Percentiles rank a stretch among this genome's conserved stretches.
Conservation (phyloP, 2,797 vertebrate species). For the Microhierax caerulescens region DNA sequence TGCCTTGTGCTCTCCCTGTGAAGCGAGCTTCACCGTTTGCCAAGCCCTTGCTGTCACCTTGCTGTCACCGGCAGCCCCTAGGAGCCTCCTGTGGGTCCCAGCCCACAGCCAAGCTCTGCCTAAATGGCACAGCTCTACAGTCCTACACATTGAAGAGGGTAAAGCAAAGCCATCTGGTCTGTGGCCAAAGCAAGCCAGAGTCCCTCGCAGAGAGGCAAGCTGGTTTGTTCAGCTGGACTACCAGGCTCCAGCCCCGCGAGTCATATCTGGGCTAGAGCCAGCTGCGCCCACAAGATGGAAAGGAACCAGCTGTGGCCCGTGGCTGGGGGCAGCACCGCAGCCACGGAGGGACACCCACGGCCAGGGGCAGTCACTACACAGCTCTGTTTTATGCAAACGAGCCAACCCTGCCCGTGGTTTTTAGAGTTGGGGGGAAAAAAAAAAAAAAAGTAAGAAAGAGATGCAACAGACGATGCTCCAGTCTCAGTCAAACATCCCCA, state of each 20-base stretch:
- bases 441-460: not conserved
- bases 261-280: fast-evolving
- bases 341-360: not conserved
- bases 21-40: not conserved
- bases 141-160: too few relatives aligned
- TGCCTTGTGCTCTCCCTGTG: not conserved
- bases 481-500: not conserved
- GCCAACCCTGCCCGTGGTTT: not conserved
- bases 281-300: fast-evolving
- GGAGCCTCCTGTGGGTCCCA: not conserved
- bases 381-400: fast-evolving
- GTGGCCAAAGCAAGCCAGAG: not conserved
- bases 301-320: not conserved
- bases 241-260: not conserved
- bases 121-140: not conserved
- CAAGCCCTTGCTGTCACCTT: not conserved
- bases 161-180: not conserved
- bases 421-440: not conserved
- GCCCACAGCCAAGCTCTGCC: not conserved
- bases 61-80: not conserved
- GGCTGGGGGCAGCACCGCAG: fast-evolving
- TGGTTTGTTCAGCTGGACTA: not conserved
- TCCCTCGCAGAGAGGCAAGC: not conserved
- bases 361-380: not conserved
- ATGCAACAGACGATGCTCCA: not conserved